Evolutionary conservation across 1,140 invertebrate species (phyloP), one percentile per base, ranked within the genome.

Genomic region (Trachymyrmex cornetzi): DNA sequence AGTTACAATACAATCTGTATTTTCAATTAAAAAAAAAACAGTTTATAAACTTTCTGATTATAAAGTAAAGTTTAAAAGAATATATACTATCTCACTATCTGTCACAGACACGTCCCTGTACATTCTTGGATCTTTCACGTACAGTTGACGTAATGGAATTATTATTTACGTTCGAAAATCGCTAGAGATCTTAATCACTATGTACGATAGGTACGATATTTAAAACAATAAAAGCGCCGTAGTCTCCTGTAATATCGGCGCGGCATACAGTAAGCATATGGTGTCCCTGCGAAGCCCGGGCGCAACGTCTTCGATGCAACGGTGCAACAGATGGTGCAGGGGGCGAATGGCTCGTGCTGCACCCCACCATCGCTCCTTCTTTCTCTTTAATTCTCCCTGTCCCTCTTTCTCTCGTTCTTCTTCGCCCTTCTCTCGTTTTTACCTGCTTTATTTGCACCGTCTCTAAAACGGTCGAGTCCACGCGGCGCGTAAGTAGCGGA

Each of bases 311-410:
- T 90, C 63, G 88, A 48, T 82, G 77, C 77, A 88, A 67, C 87
- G 86, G 74, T 80, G 79, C 84, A 91, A 91, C 90, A 91, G 90
- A 91, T 91, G 90, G 90, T 90, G 84, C 90, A 79, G 90, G 77
- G 79, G 87, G 72, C 86, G 86, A 87, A 77, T 90, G 89, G 89
- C 89, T 90, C 89, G 89, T 91, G 89, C 89, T 86, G 34, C 27
- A 61, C 82, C 74, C 74, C 89, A 44, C 66, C 48, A 63, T 19
- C 38, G 22, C 16, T 34, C 16, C 19, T 27, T 6, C n/a, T 27
- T 34, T 14, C 22, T 48, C 11, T 57, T 16, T 63, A 38, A 0
- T 1, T 48, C 24, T 64, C 24, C 1, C 48, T 66, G 3, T 16
- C 63, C 63, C 22, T 27, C 6, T 63, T n/a, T 50, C 30, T 48